Evolutionary conservation across 2,113 vertebrate species (phyloP), one percentile per base, ranked within the genome.

Genomic region (Microcebus ravelobensis): DNA sequence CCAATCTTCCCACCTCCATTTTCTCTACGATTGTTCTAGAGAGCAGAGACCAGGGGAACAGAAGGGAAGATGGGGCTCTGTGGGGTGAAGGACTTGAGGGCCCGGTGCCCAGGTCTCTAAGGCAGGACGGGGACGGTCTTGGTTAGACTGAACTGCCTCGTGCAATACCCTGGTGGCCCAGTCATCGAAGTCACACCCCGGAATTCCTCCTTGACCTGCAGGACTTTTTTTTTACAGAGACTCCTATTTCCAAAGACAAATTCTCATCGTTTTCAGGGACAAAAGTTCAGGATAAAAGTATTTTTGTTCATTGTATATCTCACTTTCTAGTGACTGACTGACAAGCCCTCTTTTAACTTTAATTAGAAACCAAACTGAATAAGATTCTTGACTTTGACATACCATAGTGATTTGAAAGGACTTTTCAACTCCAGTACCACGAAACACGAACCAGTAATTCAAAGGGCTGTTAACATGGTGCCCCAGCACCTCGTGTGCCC

Each of bases 311-410:
- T 8, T 71, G 65, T 90, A 29, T 89, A 59, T 95, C 10, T 86
- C 9, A 85, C 25, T 89, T 74, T 8, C 84, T 73, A 83, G 88
- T 17, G 76, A 63, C 36, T 29, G 80, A 61, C 39, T 84, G 27
- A 27, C 81, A 29, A 80, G 65, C 8, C 2, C 84, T 96, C 36
- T 94, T 96, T 95, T 96, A 96, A 42, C 25, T 93, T 91, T 97
- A 96, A 98, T 96, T 97, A 86, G 57, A 82, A 98, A 96, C 39
- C 42, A 96, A 98, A 97, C 83, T 13, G 84, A 97, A 95, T 63
- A 88, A 96, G 92, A 95, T 70, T 39, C 91, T 94, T 96, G 93
- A 94, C 86, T 97, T 80, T 94, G 76, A 55, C 34, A 77, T 83
- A 76, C 0, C 36, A 1, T 71, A 63, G 8, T 96, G 63, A 95